Conservation (phyloP, 2,888 invertebrate species). For the Notocelia uddmanniana region DNA sequence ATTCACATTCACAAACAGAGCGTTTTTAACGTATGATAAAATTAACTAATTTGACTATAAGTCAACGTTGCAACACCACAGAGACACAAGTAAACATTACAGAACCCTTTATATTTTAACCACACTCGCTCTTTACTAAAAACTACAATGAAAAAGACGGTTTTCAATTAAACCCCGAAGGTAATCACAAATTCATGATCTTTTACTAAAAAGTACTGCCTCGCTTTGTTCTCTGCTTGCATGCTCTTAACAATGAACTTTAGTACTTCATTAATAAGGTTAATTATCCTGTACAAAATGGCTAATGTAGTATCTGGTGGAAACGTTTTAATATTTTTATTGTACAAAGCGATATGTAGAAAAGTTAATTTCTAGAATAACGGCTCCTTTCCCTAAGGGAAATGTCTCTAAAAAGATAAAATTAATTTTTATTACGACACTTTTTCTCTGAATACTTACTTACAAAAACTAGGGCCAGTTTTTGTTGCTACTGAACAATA, state of each 20-base stretch:
- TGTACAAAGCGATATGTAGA: not conserved
- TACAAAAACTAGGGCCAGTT: too few relatives aligned
- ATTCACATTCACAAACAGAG: too few relatives aligned
- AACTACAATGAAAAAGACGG: slow-evolving; percentile 2
- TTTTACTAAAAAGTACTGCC: not conserved
- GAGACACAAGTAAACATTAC: too few relatives aligned
- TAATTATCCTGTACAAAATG: not conserved
- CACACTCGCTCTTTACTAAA: not conserved
- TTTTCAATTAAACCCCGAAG: slow-evolving; percentile 12
- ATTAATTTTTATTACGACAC: too few relatives aligned
- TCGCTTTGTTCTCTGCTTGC: not conserved
- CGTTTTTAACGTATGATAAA: too few relatives aligned
- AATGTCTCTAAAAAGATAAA: too few relatives aligned
- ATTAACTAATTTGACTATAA: too few relatives aligned
- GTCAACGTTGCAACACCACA: too few relatives aligned
- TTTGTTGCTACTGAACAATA: too few relatives aligned
- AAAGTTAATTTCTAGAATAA: not conserved
- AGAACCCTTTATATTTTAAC: not conserved
- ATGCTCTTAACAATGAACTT: not conserved
- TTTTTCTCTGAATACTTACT: too few relatives aligned
- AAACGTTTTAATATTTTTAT: not conserved
- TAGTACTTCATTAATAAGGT: not conserved
- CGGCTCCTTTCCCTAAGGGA: not conserved
- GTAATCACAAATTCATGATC: not conserved
- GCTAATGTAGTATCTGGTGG: not conserved